Evolutionary conservation across 2,113 vertebrate species (phyloP), one percentile per base, ranked within the genome.

Genomic region (Neomonachus schauinslandi): DNA sequence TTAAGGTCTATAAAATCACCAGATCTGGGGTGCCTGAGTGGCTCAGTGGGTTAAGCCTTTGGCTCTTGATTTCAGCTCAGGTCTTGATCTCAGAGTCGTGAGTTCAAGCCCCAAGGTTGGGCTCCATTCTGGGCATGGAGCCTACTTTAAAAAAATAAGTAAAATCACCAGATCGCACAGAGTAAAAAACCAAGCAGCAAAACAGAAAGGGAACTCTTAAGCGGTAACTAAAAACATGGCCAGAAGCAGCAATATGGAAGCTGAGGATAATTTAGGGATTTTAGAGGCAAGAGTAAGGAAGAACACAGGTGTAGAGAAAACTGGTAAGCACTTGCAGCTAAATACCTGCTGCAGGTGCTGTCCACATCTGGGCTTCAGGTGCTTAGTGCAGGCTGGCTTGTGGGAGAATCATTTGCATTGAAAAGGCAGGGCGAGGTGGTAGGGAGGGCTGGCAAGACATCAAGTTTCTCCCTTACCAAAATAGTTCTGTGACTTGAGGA

Each of bases 361-460:
- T 21, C 22, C 22, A 42, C 12, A 86, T 65, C 39, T 88, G 69
- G 19, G 36, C 69, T 39, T 51, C 59, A 57, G 81, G 67, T 81
- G 83, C 39, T 84, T 12, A 1, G 33, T 51, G 24, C 24, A 31
- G 5, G 19, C 84, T 72, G 59, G 15, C 39, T 55, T 79, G 46
- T 93, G 91, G 91, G 69, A 94, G 71, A 94, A 85, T 61, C 33
- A 92, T 77, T 79, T 95, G 76, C 63, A 6, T 81, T 61, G 79
- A 63, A 80, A 87, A 93, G 83, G 14, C 14, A 28, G 9, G 18
- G 33, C 1, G 36, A 46, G 90, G 55, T 51, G 22, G n/a, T 67
- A 26, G 81, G 72, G n/a, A 21, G 65, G 71, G 16, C 36, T 97
- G 96, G 85, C 71, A 92, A 93, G 69, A 90, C 4, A 46, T 28